Evolutionary conservation across 2,888 invertebrate species (phyloP).

Genomic region (Coelogynopora nodosa): DNA sequence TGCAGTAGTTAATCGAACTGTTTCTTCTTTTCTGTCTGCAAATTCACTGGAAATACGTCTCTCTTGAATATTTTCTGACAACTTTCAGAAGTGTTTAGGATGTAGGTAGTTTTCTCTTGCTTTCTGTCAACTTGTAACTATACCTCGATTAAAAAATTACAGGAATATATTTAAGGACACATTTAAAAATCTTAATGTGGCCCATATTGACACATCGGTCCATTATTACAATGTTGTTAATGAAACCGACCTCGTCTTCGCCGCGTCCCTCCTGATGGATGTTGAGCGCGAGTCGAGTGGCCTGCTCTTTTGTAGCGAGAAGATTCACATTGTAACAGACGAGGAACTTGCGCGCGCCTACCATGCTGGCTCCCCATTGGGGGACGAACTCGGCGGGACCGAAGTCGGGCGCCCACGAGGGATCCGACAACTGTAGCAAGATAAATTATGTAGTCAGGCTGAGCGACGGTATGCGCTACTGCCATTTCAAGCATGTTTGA

Average conservation of each 20-base stretch:
- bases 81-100: too few relatives aligned
- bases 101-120: background rate
- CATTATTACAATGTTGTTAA: too few relatives aligned
- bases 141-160: background rate
- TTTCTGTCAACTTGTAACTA: background rate
- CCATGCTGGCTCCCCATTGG: conserved; percentile 65
- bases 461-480: too few relatives aligned
- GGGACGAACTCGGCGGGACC: conserved; percentile 64
- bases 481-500: too few relatives aligned
- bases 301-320: conserved; percentile 66
- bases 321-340: conserved; percentile 66
- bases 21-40: too few relatives aligned
- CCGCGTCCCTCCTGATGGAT: conserved; percentile 64
- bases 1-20: too few relatives aligned
- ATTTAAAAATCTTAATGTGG: too few relatives aligned
- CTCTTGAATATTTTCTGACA: too few relatives aligned
- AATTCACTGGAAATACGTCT: too few relatives aligned
- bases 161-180: background rate
- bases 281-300: conserved; percentile 65
- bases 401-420: conserved; percentile 65
- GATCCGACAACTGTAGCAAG: background rate
- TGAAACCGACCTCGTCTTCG: conserved; percentile 54
- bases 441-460: too few relatives aligned
- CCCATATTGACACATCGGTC: too few relatives aligned
- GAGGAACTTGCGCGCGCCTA: conserved; percentile 65